Evolutionary conservation across 2,113 vertebrate species (phyloP).

Genomic region (Paralichthys olivaceus): DNA sequence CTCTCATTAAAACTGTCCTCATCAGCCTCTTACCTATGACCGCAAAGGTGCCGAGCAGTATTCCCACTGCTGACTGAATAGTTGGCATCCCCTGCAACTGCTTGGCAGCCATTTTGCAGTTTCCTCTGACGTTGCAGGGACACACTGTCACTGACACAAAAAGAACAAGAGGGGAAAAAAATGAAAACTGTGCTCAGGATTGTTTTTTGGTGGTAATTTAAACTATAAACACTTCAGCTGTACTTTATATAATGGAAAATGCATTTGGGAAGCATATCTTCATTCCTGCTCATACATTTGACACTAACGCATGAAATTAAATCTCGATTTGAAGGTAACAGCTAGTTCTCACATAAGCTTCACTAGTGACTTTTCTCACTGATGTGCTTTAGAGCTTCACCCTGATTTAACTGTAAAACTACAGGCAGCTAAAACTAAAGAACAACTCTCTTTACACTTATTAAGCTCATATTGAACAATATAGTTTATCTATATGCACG

Average conservation of each 20-base stretch:
- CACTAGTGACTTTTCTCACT: too few relatives aligned
- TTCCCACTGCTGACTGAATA: constrained; percentile 83
- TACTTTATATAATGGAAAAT: too few relatives aligned
- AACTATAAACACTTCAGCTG: too few relatives aligned
- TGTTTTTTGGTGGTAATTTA: background rate
- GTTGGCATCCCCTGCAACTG: constrained; percentile 86
- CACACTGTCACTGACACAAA: constrained; percentile 81
- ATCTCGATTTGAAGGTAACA: too few relatives aligned
- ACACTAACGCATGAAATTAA: too few relatives aligned
- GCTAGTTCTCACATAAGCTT: too few relatives aligned
- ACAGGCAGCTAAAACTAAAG: background rate
- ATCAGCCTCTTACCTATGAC: constrained; percentile 74
- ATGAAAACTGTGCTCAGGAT: background rate
- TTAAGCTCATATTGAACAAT: background rate
- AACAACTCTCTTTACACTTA: too few relatives aligned
- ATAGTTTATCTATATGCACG: background rate
- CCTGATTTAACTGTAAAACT: background rate
- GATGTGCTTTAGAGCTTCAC: background rate
- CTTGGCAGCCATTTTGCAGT: constrained; percentile 83
- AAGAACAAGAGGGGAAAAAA: constrained; percentile 3
- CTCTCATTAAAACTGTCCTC: background rate
- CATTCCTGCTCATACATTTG: too few relatives aligned
- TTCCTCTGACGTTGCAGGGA: constrained; percentile 82
- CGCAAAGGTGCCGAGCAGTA: constrained; percentile 81
- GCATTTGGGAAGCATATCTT: too few relatives aligned